phyloP scores from a whole-genome alignment of 2,113 vertebrate species.

The Ceyx cyanopectus region DNA sequence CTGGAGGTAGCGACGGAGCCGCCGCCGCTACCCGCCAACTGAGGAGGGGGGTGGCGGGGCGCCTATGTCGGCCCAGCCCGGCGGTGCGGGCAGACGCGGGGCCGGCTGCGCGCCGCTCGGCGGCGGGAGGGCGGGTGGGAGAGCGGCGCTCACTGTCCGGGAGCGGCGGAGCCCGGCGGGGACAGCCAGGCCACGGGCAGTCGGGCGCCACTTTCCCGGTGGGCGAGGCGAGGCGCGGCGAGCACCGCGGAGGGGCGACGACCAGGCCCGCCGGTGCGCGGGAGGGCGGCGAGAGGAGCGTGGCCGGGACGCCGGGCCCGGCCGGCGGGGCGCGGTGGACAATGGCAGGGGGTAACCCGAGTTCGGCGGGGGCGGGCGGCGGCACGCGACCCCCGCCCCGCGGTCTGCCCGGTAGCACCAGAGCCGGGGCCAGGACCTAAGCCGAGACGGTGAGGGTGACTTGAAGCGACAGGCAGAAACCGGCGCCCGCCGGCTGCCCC shows the following conservation, averaged over 20 bases:
- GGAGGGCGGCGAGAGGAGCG: too few relatives aligned
- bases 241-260: too few relatives aligned
- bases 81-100: background rate
- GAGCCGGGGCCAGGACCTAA: background rate
- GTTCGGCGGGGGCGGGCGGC: too few relatives aligned
- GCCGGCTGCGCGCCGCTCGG: background rate
- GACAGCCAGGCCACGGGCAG: too few relatives aligned
- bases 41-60: background rate
- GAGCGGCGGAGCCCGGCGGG: too few relatives aligned
- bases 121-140: background rate
- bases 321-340: too few relatives aligned
- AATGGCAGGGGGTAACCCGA: background rate
- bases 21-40: background rate
- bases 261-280: too few relatives aligned
- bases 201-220: too few relatives aligned
- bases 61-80: background rate
- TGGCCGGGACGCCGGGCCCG: too few relatives aligned
- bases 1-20: background rate
- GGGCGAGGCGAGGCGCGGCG: too few relatives aligned
- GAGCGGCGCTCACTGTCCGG: background rate
- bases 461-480: background rate
- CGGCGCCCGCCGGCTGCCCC: too few relatives aligned
- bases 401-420: background rate
- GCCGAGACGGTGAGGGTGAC: background rate
- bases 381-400: background rate